Conservation (phyloP, 2,888 invertebrate genomes). For the Nebria salina region DNA sequence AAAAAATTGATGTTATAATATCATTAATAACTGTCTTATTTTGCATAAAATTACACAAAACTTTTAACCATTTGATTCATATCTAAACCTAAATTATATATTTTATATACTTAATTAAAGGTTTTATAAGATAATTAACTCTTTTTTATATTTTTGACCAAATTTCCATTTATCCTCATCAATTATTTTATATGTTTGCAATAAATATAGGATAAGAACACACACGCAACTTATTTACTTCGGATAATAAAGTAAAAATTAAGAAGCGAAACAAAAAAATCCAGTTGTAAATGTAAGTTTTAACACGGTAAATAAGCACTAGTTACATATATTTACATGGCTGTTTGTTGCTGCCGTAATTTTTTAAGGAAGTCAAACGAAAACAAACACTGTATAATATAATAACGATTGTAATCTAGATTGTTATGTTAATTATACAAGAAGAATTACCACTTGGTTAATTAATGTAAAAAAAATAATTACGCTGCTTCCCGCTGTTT, state of each 20-base stretch:
- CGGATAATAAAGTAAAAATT: too few species aligned
- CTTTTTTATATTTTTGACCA: neutral
- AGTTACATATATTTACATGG: neutral
- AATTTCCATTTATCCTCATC: too few species aligned
- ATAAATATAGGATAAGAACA: too few species aligned
- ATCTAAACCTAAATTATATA: neutral
- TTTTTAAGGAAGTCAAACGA: slow-evolving; percentile 27
- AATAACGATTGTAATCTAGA: slow-evolving; percentile 27
- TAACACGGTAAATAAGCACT: slow-evolving; percentile 2
- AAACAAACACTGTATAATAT: slow-evolving; percentile 15
- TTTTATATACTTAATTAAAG: neutral
- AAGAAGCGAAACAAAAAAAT: neutral
- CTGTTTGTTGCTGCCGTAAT: neutral
- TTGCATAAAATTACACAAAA: neutral
- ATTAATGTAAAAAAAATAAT: slow-evolving; percentile 34
- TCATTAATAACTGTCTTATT: neutral
- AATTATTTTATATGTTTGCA: too few species aligned
- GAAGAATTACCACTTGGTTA: slow-evolving; percentile 27
- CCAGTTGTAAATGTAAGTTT: neutral
- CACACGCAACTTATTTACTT: too few species aligned
- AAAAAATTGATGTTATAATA: slow-evolving; percentile 2
- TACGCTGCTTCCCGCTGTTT: slow-evolving; percentile 19
- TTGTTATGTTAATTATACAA: slow-evolving; percentile 35
- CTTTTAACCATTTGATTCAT: neutral
- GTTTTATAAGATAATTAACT: neutral